Evolutionary conservation across 1,140 invertebrate genomes (phyloP), one percentile per base, ranked within the genome.

Genomic region (Gryon sp.): DNA sequence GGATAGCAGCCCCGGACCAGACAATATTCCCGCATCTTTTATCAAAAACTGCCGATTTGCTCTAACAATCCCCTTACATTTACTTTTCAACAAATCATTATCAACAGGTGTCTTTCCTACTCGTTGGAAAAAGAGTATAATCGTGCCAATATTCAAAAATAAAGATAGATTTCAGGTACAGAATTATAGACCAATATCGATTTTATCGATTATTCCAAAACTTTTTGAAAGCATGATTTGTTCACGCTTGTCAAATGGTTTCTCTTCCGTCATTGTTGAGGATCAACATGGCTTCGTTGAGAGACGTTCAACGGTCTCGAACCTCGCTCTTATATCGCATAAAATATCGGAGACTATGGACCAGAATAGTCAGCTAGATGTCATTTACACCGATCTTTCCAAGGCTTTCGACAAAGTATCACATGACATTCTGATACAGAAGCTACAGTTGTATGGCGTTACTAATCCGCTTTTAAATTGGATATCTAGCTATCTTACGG

Each of bases 401-500:
- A 84, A 84, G 34, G 80, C 79, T 3, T 84, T 86, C 52, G 80
- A 86, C 28, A 78, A 63, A 43, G 74, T 84, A 0, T 36, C 59
- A 14, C 34, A 59, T 30, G 0, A 15, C 4, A 11, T 50, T 1
- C 26, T 77, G 7, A 26, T 73, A 2, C 9, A n/a, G 1, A 24
- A 24, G 8, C 9, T 63, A n/a, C n/a, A 2, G 50, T 55, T 8
- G 8, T 76, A 8, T 36, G n/a, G 20, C 26, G 32, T 15, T 2
- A 2, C 4, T 5, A n/a, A n/a, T n/a, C 11, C 19, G 8, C 7
- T 46, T 0, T 30, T 36, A 2, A 0, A 8, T 2, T 53, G 16
- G 18, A 6, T 38, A 2, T 2, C 2, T 8, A 52, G 28, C 18
- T 52, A 52, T 28, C 15, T 52, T 26, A 14, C 5, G 2, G 11